Percentiles rank a stretch among this genome's conserved stretches.
These are phyloP conservation scores for Turritopsis rubra DNA, from an alignment of 30 jellyfish, hydroid and myxozoan species.

Conservation along the genomic window DNA sequence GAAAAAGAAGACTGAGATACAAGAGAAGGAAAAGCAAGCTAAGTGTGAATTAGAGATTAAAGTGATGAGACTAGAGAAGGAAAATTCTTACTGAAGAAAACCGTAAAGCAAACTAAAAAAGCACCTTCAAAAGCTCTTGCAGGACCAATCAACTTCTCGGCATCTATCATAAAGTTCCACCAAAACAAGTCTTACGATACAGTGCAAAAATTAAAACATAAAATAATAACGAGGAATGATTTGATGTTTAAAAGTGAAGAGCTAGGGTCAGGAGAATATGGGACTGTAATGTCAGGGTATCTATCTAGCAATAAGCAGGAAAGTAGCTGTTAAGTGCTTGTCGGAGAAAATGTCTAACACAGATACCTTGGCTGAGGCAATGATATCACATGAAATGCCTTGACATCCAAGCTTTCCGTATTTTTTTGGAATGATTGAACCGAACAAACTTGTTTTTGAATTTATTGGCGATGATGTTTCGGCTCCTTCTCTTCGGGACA, in stretches of 20 bases:
- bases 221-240: neutral
- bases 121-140: no score
- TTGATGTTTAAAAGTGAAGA: neutral
- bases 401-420: neutral
- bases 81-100: neutral
- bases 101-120: neutral
- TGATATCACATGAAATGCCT: neutral
- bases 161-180: neutral
- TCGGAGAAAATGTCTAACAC: neutral
- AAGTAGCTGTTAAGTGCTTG: neutral
- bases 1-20: neutral
- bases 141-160: neutral
- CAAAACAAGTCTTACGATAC: neutral
- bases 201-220: neutral
- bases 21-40: neutral
- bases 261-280: neutral
- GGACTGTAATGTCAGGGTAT: neutral
- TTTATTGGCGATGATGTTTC: constrained; percentile 1
- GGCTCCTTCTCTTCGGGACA: neutral
- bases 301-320: neutral
- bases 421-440: neutral
- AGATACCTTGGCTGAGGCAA: neutral
- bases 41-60: neutral
- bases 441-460: neutral
- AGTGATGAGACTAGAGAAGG: neutral